phyloP scores from a whole-genome alignment of 2,797 vertebrate species.

The Onychomys torridus region DNA sequence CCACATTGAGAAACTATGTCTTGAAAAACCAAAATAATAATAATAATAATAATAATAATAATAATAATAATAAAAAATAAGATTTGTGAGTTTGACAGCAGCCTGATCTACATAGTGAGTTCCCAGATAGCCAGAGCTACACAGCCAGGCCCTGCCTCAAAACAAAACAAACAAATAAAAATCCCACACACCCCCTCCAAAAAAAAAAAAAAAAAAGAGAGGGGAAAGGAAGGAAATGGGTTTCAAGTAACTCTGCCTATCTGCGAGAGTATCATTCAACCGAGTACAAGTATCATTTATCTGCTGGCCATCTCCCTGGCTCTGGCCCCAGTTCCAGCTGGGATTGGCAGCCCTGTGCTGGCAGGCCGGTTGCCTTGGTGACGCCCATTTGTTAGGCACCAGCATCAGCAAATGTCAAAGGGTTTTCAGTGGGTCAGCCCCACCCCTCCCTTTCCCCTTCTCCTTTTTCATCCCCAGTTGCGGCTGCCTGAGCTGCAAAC shows the following conservation, averaged over 20 bases:
- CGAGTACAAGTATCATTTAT: neutral
- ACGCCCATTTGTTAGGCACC: conserved; percentile 81
- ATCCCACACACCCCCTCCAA: neutral
- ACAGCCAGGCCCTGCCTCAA: neutral
- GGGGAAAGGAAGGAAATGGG: neutral
- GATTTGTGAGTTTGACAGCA: neutral
- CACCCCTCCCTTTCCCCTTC: conserved; percentile 64
- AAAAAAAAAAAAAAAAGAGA: neutral
- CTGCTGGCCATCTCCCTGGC: conserved; percentile 44
- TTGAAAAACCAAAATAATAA: neutral
- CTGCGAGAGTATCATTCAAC: fast-evolving
- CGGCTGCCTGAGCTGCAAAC: conserved; percentile 80
- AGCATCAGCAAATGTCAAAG: conserved; percentile 78
- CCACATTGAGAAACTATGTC: neutral
- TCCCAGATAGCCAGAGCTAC: neutral
- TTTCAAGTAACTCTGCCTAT: fast-evolving
- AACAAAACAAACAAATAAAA: neutral
- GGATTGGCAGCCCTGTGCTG: conserved; percentile 38
- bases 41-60: too few relatives aligned
- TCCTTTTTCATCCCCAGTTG: conserved; percentile 66
- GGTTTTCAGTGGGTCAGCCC: conserved; percentile 52
- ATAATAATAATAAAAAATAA: too few relatives aligned
- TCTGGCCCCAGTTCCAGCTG: neutral
- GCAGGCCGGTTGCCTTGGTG: conserved; percentile 68
- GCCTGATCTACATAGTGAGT: neutral